A percentile compares a stretch with the other conserved stretches of the same genome.
These are phyloP conservation scores for Eublepharis macularius DNA, from an alignment of 2,113 vertebrate genomes.

Conservation along the genomic window DNA sequence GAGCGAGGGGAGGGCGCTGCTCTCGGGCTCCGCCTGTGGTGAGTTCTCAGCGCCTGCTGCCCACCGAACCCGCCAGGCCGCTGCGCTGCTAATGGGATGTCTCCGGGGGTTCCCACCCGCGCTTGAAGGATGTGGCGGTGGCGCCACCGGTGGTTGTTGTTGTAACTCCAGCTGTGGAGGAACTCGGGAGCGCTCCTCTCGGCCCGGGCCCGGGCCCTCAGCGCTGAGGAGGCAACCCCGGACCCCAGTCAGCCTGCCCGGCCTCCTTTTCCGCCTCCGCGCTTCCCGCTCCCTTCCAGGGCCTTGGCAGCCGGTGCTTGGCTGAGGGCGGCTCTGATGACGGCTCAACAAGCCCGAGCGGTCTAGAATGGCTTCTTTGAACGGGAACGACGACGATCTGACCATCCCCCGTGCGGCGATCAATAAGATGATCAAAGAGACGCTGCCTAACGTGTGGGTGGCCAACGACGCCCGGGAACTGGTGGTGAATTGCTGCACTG, in stretches of 20 bases:
- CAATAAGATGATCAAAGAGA: constrained; percentile 99
- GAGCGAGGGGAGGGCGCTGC: no score
- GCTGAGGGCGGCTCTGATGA: background rate
- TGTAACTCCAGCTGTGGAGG: constrained; percentile 36
- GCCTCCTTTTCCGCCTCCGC: background rate
- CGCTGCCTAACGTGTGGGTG: constrained; percentile 95
- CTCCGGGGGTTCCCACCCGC: constrained; percentile 41
- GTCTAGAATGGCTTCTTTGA: constrained; percentile 92
- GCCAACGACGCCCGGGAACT: constrained; percentile 97
- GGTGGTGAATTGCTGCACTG: constrained; percentile 98
- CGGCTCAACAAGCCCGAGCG: background rate
- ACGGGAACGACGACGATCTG: constrained; percentile 96
- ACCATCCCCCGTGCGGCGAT: constrained; percentile 98
- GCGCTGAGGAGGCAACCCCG: background rate
- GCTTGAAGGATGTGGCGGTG: constrained; percentile 65
- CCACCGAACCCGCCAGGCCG: no score
- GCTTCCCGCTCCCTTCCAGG: background rate
- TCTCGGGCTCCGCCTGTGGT: background rate
- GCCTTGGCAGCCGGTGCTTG: background rate
- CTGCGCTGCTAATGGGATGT: constrained; percentile 52
- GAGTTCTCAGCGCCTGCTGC: background rate
- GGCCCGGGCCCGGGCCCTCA: background rate
- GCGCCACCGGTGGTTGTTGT: constrained; percentile 30
- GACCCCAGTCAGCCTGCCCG: no score
- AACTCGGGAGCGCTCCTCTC: background rate